Base-by-base conservation (phyloP, 2,113 vertebrate species). In the Apteryx owenii region DNA sequence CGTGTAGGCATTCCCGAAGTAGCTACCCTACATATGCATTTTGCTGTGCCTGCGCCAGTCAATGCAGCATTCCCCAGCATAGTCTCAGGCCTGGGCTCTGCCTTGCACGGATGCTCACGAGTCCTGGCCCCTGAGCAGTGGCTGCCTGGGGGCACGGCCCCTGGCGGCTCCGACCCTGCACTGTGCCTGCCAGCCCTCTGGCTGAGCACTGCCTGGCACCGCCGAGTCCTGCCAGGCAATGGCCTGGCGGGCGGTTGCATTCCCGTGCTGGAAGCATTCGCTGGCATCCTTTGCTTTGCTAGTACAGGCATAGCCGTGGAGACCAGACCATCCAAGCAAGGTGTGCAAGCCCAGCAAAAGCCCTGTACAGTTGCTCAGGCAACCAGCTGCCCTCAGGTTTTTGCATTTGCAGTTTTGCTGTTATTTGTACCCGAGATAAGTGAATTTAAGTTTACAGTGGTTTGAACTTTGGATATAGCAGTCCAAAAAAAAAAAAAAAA, bases 321-420 rank as follows among this genome's bases (percentile, higher is more conserved):
- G 40, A 70, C 8, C n/a, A 29, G 28, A 38, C 17, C 29, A 44
- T n/a, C 21, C n/a, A 31, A 40, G 7, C 5, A 44, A 23, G 19
- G 4, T 38, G 23, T 10, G 46, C 3, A 54, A 79, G 25, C 12
- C 38, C 23, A 16, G 4, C 15, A 10, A 5, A 26, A 54, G 60
- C 8, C 1, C 0, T 5, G 8, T 29, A 17, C 25, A 5, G 12
- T 61, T 80, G 13, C 53, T 61, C 6, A 9, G 7, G 8, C 1
- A 7, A 22, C 4, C 20, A 42, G 10, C n/a, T 61, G 6, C 16
- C 80, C 29, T 40, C 2, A 13, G 8, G 10, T 61, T 16, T 61
- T 89, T 60, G 56, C 20, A 40, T 10, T 60, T 29, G 56, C 56
- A 36, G 28, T 9, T 61, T 25, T 61, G 60, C 11, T 56, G 6